A percentile compares a stretch with the other conserved stretches of the same genome.
phyloP scores from a whole-genome alignment of 1,140 invertebrate genomes.

The Bombus soroeensis region DNA sequence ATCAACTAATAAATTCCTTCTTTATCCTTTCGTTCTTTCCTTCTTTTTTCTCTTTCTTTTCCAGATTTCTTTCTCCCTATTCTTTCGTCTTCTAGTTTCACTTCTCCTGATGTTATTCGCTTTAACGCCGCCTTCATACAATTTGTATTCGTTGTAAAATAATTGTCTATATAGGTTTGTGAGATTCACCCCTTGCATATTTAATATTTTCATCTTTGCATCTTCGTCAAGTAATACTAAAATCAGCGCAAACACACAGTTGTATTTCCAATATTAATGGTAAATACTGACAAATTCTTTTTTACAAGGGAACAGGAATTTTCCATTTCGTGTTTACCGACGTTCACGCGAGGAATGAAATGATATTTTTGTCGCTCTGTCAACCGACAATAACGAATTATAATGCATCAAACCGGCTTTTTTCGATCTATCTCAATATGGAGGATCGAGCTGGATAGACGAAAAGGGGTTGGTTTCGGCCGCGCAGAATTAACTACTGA shows the following conservation, averaged over 20 bases:
- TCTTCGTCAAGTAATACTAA: too few relatives aligned
- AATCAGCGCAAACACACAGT: neutral
- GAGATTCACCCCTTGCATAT: neutral
- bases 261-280: too few relatives aligned
- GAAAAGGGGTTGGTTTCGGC: too few relatives aligned
- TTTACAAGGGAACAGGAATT: constrained; percentile 1
- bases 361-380: constrained; percentile 3
- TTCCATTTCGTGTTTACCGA: neutral
- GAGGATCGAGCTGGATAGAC: neutral
- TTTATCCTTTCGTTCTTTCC: neutral
- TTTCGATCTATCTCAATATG: neutral
- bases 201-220: neutral
- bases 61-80: too few relatives aligned
- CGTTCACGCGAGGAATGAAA: constrained; percentile 15
- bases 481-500: neutral
- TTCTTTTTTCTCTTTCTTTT: too few relatives aligned
- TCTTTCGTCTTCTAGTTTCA: too few relatives aligned
- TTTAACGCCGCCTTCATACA: neutral
- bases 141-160: neutral
- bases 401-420: neutral
- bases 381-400: constrained; percentile 17
- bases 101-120: too few relatives aligned
- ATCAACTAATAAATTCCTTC: neutral
- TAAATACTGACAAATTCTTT: neutral
- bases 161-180: neutral